Conservation (phyloP, 2,797 vertebrate genomes). For the Hoplostethus atlanticus region DNA sequence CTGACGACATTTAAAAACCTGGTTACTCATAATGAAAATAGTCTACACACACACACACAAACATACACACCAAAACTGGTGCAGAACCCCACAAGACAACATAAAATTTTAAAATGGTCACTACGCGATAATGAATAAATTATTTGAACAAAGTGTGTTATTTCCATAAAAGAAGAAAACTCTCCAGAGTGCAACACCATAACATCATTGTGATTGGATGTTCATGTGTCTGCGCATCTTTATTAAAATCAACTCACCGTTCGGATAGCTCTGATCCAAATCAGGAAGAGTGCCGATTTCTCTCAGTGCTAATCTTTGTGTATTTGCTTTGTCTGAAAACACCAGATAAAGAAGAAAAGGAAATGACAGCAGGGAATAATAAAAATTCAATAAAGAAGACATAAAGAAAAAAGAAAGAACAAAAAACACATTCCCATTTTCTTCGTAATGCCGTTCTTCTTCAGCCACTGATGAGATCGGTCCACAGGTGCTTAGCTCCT, state of each 20-base stretch:
- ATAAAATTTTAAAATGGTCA: constrained; percentile 31
- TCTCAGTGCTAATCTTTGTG: constrained; percentile 66
- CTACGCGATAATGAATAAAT: constrained; percentile 32
- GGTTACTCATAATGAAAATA: too few species aligned
- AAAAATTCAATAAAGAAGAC: constrained; percentile 61
- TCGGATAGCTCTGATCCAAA: constrained; percentile 70
- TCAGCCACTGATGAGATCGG: constrained; percentile 48
- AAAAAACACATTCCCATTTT: constrained; percentile 31
- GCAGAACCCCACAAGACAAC: not conserved
- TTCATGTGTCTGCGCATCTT: constrained; percentile 75
- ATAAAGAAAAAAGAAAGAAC: not conserved
- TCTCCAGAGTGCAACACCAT: constrained; percentile 6
- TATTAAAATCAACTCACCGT: constrained; percentile 84
- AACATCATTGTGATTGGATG: constrained; percentile 49
- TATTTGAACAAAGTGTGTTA: not conserved
- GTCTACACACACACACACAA: not conserved
- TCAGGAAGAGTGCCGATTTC: constrained; percentile 74
- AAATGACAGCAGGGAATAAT: constrained; percentile 76
- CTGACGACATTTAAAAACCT: too few species aligned
- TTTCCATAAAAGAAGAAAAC: constrained; percentile 41
- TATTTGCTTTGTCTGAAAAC: constrained; percentile 76
- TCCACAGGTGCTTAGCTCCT: constrained; percentile 38
- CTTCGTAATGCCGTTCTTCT: constrained; percentile 37
- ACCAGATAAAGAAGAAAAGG: constrained; percentile 69
- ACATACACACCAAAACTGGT: not conserved